phyloP scores from a whole-genome alignment of 2,113 vertebrate species.

The Spheniscus mendiculus region DNA sequence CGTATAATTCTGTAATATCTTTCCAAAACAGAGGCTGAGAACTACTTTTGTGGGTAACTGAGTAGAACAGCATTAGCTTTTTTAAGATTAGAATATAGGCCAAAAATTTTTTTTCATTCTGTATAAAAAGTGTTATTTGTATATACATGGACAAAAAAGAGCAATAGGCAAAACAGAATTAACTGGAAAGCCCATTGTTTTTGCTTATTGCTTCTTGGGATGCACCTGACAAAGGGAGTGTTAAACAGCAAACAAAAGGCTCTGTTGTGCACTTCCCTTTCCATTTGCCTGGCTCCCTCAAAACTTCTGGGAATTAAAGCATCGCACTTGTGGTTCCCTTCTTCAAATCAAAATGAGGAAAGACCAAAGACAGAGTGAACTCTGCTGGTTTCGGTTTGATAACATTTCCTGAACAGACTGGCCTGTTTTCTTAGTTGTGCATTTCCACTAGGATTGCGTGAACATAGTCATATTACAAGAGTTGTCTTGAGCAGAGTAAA shows the following conservation, averaged over 20 bases:
- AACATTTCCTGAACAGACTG: not conserved
- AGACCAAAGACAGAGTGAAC: not conserved
- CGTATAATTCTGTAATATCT: not conserved
- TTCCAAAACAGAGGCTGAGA: not conserved
- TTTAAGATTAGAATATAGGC: not conserved
- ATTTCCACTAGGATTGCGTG: not conserved
- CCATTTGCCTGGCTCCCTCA: not conserved
- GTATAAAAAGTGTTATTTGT: not conserved
- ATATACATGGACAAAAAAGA: not conserved
- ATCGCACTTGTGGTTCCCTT: not conserved
- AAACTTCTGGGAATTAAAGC: conserved; percentile 12
- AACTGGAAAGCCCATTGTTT: not conserved
- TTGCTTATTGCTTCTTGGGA: not conserved
- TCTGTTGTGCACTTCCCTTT: not conserved
- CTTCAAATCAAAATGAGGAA: conserved; percentile 24
- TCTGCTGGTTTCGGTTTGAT: not conserved
- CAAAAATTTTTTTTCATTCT: not conserved
- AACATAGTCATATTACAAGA: not conserved
- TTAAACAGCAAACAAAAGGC: not conserved
- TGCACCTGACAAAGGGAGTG: not conserved
- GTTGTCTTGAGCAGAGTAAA: not conserved
- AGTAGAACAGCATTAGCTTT: not conserved
- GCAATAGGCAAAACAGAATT: not conserved
- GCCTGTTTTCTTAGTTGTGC: not conserved
- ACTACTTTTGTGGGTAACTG: not conserved